A percentile compares a stretch with the other conserved stretches of the same genome.
phyloP scores from a whole-genome alignment of 30 jellyfish, hydroid and myxozoan species.

The Turritopsis dohrnii region DNA sequence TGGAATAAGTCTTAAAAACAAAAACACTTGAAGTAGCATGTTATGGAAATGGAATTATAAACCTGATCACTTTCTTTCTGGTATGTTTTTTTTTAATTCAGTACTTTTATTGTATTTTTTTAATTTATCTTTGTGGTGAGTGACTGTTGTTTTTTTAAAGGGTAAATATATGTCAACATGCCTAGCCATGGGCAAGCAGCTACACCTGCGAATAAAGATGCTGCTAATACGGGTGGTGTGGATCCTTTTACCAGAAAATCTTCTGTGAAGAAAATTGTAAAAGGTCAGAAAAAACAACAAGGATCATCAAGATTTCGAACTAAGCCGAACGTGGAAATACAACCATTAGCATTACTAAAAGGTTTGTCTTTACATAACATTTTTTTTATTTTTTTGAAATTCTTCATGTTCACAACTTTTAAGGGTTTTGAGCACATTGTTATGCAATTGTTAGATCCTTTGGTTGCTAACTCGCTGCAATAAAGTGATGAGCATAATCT shows the following conservation, averaged over 20 bases:
- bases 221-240: slow-evolving; percentile 13
- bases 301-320: slow-evolving; percentile 94
- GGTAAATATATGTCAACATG: slow-evolving; percentile 30
- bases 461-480: background rate
- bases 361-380: slow-evolving; percentile 32
- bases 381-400: background rate
- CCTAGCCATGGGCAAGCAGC: slow-evolving; percentile 42
- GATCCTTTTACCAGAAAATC: slow-evolving; percentile 96
- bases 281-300: slow-evolving; percentile 93
- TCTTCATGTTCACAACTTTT: background rate
- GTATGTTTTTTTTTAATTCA: background rate
- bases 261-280: slow-evolving; percentile 84
- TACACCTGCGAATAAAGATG: slow-evolving; percentile 22
- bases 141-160: background rate
- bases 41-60: background rate
- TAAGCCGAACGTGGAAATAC: slow-evolving; percentile 74
- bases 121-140: background rate
- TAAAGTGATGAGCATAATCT: background rate
- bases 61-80: background rate
- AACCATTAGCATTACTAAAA: slow-evolving; percentile 78
- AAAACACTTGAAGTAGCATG: background rate
- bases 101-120: background rate
- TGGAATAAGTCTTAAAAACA: background rate
- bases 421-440: background rate
- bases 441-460: background rate